phyloP scores from a whole-genome alignment of 2,888 invertebrate genomes.

The Rhodophaea formosa region DNA sequence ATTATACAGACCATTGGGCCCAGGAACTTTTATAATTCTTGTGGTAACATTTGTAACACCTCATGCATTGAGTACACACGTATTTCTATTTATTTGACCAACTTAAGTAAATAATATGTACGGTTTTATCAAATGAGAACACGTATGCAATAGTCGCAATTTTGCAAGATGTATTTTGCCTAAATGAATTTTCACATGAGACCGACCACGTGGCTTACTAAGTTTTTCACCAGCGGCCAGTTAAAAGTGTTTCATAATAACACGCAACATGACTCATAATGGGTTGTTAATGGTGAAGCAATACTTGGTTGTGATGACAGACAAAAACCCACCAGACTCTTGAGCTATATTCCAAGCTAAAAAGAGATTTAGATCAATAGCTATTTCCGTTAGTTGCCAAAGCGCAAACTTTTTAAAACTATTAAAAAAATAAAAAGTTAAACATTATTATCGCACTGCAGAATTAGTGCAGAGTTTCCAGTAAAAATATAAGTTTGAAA shows the following conservation, averaged over 20 bases:
- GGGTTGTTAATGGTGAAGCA: conserved; percentile 1
- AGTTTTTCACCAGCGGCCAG: not conserved
- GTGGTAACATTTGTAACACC: too few relatives aligned
- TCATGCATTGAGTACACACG: too few relatives aligned
- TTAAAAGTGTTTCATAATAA: conserved; percentile 8
- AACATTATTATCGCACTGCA: not conserved
- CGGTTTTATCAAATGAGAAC: too few relatives aligned
- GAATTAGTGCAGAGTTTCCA: not conserved
- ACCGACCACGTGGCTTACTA: not conserved
- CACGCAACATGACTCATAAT: conserved; percentile 1
- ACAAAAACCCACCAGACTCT: not conserved
- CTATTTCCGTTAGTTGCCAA: conserved; percentile 8
- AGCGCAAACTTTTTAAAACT: not conserved
- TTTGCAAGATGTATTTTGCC: too few relatives aligned
- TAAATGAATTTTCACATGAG: not conserved
- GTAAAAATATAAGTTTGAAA: not conserved
- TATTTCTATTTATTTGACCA: too few relatives aligned
- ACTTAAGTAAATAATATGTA: too few relatives aligned
- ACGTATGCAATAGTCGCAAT: too few relatives aligned
- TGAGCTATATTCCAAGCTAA: conserved; percentile 6
- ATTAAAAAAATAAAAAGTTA: not conserved
- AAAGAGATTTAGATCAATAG: conserved; percentile 14
- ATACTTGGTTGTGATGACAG: conserved; percentile 9
- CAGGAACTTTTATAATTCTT: too few relatives aligned
- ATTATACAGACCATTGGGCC: too few relatives aligned